These are phyloP conservation scores for Eurypyga helias DNA, from an alignment of 2,113 vertebrate genomes.

Conservation along the genomic window DNA sequence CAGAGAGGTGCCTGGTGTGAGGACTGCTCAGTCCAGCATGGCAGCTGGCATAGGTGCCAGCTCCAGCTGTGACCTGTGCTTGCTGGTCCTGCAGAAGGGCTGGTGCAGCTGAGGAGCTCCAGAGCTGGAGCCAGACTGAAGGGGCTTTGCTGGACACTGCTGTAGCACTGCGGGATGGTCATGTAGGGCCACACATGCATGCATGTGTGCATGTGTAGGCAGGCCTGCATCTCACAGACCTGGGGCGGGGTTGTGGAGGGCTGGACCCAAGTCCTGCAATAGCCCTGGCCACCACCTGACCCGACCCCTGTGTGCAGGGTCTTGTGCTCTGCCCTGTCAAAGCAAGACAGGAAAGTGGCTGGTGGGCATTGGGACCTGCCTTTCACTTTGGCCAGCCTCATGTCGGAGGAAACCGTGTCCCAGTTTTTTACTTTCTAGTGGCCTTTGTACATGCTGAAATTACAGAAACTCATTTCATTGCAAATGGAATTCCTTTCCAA, in stretches of 20 bases:
- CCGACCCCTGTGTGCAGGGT: not conserved
- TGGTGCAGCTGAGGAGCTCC: not conserved
- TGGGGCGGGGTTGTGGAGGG: not conserved
- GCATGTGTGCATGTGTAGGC: accelerated
- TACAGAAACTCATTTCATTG: slow-evolving; percentile 65
- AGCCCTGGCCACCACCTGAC: not conserved
- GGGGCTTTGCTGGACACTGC: not conserved
- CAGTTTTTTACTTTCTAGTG: slow-evolving; percentile 89
- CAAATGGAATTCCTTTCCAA: slow-evolving; percentile 67
- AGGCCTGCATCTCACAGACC: not conserved
- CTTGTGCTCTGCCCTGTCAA: not conserved
- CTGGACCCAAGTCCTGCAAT: not conserved
- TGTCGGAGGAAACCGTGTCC: slow-evolving; percentile 50
- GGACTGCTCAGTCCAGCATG: not conserved
- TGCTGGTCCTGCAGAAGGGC: not conserved
- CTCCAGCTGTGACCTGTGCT: not conserved
- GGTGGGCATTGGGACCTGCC: not conserved
- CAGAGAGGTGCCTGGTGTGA: not conserved
- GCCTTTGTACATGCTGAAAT: slow-evolving; percentile 89
- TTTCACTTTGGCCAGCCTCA: slow-evolving; percentile 17
- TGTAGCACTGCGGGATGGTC: accelerated
- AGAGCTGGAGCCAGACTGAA: not conserved
- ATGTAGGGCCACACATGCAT: accelerated
- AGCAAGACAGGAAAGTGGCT: not conserved
- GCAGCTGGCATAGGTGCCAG: not conserved